These are phyloP conservation scores for Cyprinodon variegatus DNA, from an alignment of 2,113 vertebrate genomes.

Conservation along the genomic window DNA sequence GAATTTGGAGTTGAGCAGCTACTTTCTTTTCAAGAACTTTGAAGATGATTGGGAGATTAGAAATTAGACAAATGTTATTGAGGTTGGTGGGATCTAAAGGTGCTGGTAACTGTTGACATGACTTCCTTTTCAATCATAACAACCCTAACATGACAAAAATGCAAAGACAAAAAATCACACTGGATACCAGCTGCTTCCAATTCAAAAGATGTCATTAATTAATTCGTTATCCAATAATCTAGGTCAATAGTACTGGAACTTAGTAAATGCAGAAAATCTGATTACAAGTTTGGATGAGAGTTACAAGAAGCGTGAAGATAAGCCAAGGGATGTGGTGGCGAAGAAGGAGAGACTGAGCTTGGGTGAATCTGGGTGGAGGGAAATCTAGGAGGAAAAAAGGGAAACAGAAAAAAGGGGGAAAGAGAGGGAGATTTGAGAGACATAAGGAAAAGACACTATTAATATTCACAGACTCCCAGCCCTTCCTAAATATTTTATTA, in stretches of 20 bases:
- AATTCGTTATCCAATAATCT: conserved; percentile 65
- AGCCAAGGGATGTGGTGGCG: conserved; percentile 15
- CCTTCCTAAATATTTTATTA: conserved; percentile 86
- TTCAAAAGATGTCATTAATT: conserved; percentile 64
- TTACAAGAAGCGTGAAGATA: conserved; percentile 19
- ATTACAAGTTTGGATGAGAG: conserved; percentile 10
- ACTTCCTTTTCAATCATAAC: conserved; percentile 30
- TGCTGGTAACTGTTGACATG: conserved; percentile 46
- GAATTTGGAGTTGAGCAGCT: too few species aligned
- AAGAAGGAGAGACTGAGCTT: conserved; percentile 21
- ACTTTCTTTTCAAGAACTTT: too few species aligned
- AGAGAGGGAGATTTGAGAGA: conserved; percentile 72
- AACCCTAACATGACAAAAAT: conserved; percentile 35
- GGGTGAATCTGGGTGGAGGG: conserved; percentile 27
- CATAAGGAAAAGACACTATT: conserved; percentile 78
- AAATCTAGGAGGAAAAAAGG: conserved; percentile 32
- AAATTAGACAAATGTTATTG: too few species aligned
- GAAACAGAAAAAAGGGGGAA: conserved; percentile 50
- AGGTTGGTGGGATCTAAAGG: conserved; percentile 22
- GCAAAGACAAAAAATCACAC: conserved; percentile 56
- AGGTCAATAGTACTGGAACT: conserved; percentile 58
- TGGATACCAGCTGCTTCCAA: conserved; percentile 51
- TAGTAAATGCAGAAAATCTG: neutral
- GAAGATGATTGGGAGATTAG: too few species aligned
- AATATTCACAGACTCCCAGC: conserved; percentile 83